phyloP scores from a whole-genome alignment of 1,140 invertebrate genomes.

The Pogonomyrmex californicus region DNA sequence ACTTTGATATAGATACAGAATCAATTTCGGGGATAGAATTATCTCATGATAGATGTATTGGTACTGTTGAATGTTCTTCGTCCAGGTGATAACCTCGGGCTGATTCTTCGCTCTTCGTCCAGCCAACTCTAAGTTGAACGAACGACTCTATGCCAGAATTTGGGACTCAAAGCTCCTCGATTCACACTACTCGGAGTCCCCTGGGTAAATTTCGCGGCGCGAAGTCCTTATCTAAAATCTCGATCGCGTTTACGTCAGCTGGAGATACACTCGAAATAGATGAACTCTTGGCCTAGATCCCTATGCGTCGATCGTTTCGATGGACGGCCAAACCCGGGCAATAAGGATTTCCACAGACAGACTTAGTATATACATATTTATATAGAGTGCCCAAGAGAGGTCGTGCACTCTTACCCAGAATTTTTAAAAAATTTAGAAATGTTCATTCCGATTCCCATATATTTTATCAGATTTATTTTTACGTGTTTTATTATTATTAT shows the following conservation, averaged over 20 bases:
- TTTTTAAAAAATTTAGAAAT: constrained; percentile 19
- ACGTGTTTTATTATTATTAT: background rate
- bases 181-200: constrained; percentile 57
- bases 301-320: constrained; percentile 68
- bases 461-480: background rate
- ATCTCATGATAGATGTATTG: background rate
- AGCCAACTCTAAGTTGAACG: constrained; percentile 26
- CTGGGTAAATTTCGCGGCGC: constrained; percentile 67
- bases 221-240: constrained; percentile 78
- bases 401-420: constrained; percentile 25
- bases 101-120: background rate
- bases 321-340: constrained; percentile 63
- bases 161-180: constrained; percentile 46
- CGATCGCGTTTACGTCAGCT: constrained; percentile 84
- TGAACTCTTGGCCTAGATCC: constrained; percentile 87
- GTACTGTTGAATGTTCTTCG: background rate
- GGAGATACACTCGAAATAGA: constrained; percentile 84
- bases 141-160: constrained; percentile 21
- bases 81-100: background rate
- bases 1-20: constrained; percentile 27
- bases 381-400: constrained; percentile 2
- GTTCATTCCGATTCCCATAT: background rate
- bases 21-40: constrained; percentile 1
- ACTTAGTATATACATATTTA: constrained; percentile 37
- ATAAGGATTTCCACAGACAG: constrained; percentile 57